A percentile compares a stretch with the other conserved stretches of the same genome.
These are phyloP conservation scores for Leuciscus idus DNA, from an alignment of 2,113 vertebrate genomes.

Conservation along the genomic window DNA sequence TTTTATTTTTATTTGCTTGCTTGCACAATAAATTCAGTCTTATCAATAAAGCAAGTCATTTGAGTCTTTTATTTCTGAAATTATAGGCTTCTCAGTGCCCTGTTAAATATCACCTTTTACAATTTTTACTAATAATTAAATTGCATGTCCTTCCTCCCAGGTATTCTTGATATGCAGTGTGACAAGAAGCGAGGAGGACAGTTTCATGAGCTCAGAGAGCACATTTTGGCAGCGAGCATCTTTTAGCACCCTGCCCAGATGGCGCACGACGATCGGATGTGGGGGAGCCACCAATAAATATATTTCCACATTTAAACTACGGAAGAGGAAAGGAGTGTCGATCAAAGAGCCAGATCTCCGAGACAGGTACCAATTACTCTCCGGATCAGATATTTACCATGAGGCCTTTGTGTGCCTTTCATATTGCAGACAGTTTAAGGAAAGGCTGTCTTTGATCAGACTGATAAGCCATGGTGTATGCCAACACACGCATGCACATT, in stretches of 20 bases:
- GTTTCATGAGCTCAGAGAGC: background rate
- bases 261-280: slow-evolving; percentile 60
- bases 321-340: slow-evolving; percentile 77
- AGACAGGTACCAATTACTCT: slow-evolving; percentile 86
- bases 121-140: background rate
- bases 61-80: background rate
- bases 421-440: slow-evolving; percentile 77
- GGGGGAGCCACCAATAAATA: slow-evolving; percentile 64
- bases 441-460: slow-evolving; percentile 83
- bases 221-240: slow-evolving; percentile 8
- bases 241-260: slow-evolving; percentile 56
- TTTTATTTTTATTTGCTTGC: background rate
- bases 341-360: slow-evolving; percentile 79
- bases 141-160: background rate
- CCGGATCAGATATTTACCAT: slow-evolving; percentile 85
- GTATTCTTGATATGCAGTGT: background rate
- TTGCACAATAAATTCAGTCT: background rate
- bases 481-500: slow-evolving; percentile 74
- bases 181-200: background rate
- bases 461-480: slow-evolving; percentile 74
- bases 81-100: background rate
- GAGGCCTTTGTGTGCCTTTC: slow-evolving; percentile 78
- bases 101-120: background rate
- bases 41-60: background rate
- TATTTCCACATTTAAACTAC: slow-evolving; percentile 75